phyloP scores from a whole-genome alignment of 2,888 invertebrate genomes.

The Neocrepidodera transversa region DNA sequence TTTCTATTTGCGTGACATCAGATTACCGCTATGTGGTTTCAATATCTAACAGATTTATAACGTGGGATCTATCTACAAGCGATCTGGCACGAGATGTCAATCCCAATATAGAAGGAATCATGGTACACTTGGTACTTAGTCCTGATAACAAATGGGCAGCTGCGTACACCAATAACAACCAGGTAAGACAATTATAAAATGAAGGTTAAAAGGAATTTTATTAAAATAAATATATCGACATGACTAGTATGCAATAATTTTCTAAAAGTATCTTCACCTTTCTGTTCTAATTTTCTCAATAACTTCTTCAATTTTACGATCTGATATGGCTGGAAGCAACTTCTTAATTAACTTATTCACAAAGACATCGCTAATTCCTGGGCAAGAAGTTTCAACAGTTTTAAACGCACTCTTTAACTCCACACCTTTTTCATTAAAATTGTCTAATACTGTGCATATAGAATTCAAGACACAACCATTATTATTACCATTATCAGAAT shows the following conservation, averaged over 20 bases:
- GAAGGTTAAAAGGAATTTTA: neutral
- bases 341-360: slow-evolving; percentile 18
- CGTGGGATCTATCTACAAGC: slow-evolving; percentile 95
- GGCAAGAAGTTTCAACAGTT: slow-evolving; percentile 17
- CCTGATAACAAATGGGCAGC: slow-evolving; percentile 96
- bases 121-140: slow-evolving; percentile 91
- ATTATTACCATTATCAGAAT: neutral
- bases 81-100: slow-evolving; percentile 93
- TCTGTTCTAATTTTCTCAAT: slow-evolving; percentile 13
- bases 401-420: slow-evolving; percentile 19
- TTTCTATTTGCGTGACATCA: slow-evolving; percentile 87
- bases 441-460: neutral
- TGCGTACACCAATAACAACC: slow-evolving; percentile 95
- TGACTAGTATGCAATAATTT: neutral
- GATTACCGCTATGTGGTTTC: slow-evolving; percentile 94
- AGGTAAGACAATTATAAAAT: slow-evolving; percentile 58
- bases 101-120: slow-evolving; percentile 94
- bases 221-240: neutral
- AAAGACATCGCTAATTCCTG: slow-evolving; percentile 24
- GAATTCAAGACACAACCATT: neutral
- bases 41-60: slow-evolving; percentile 95
- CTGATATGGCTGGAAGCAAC: slow-evolving; percentile 20
- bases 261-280: neutral
- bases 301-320: slow-evolving; percentile 15
- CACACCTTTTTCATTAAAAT: neutral